Evolutionary conservation across 2,113 vertebrate genomes (phyloP).

Genomic region (Toxostoma redivivum): DNA sequence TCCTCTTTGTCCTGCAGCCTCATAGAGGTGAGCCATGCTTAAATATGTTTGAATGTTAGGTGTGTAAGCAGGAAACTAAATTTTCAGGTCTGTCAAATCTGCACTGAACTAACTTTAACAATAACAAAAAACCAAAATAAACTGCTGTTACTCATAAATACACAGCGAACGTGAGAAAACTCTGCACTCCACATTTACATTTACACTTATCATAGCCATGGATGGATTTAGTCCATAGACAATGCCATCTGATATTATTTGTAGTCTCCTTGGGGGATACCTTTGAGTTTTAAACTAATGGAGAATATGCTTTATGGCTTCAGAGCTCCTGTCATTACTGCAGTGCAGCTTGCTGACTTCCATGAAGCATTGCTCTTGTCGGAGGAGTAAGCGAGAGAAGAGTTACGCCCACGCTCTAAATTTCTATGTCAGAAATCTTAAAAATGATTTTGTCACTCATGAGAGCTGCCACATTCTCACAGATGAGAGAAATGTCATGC

Average conservation of each 20-base stretch:
- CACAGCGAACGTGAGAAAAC: background rate
- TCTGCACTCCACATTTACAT: background rate
- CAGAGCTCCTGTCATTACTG: constrained; percentile 9
- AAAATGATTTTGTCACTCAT: background rate
- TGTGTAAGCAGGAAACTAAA: background rate
- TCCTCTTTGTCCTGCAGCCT: background rate
- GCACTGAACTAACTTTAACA: background rate
- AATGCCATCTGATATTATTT: constrained; percentile 16
- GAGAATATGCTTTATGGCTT: constrained; percentile 30
- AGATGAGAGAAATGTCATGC: constrained; percentile 19
- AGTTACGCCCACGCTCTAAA: constrained; percentile 12
- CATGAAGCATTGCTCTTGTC: background rate
- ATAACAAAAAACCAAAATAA: background rate
- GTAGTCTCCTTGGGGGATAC: constrained; percentile 6
- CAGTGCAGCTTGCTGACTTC: background rate
- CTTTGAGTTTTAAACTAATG: constrained; percentile 26
- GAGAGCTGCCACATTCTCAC: background rate
- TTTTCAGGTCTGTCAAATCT: background rate
- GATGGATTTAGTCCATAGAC: constrained; percentile 11
- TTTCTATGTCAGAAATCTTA: constrained; percentile 13
- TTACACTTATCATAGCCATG: background rate
- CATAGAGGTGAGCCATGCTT: background rate
- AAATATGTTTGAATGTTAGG: background rate
- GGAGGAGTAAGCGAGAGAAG: background rate
- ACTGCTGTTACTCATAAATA: background rate